These are phyloP conservation scores for Cremastobaeus sp. DNA, from an alignment of 2,888 invertebrate genomes.

Conservation along the genomic window DNA sequence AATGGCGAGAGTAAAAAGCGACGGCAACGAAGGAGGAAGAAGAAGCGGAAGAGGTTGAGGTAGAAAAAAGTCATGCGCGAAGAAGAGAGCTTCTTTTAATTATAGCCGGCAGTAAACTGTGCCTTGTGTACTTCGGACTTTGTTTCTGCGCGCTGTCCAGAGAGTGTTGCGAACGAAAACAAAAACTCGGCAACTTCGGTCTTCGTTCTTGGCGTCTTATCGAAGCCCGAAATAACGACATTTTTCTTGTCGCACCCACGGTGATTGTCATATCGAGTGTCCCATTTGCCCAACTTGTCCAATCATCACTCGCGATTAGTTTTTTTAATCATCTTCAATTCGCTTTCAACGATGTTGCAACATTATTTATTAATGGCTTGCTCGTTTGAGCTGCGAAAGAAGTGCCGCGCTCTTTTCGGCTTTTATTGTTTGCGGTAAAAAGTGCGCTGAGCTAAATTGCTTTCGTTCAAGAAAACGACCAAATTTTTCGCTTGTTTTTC, in stretches of 20 bases:
- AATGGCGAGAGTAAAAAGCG: slow-evolving; percentile 42
- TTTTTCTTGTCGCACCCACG: slow-evolving; percentile 44
- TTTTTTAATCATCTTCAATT: slow-evolving; percentile 50
- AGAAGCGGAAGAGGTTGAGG: slow-evolving; percentile 41
- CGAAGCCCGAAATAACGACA: slow-evolving; percentile 49
- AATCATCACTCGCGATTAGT: neutral
- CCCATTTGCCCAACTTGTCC: slow-evolving; percentile 18
- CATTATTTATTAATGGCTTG: slow-evolving; percentile 25
- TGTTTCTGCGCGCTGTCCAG: slow-evolving; percentile 40
- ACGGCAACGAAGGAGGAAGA: slow-evolving; percentile 45
- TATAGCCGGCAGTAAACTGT: slow-evolving; percentile 58
- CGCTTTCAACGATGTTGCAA: slow-evolving; percentile 23
- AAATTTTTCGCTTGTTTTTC: slow-evolving; percentile 5
- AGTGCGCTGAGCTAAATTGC: slow-evolving; percentile 10
- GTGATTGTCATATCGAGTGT: slow-evolving; percentile 51
- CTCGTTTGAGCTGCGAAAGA: neutral
- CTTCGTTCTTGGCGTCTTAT: slow-evolving; percentile 38
- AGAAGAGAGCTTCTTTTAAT: slow-evolving; percentile 56
- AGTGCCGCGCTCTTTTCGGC: neutral
- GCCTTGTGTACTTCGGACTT: slow-evolving; percentile 43
- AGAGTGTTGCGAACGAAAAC: slow-evolving; percentile 46
- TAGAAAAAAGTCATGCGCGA: slow-evolving; percentile 37
- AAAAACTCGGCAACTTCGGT: slow-evolving; percentile 44
- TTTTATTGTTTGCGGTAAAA: slow-evolving; percentile 3
- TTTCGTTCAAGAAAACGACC: slow-evolving; percentile 6